A percentile compares a stretch with the other conserved stretches of the same genome.
Evolutionary conservation across 1,140 invertebrate genomes (phyloP).

Genomic region (Brachionus calyciflorus): DNA sequence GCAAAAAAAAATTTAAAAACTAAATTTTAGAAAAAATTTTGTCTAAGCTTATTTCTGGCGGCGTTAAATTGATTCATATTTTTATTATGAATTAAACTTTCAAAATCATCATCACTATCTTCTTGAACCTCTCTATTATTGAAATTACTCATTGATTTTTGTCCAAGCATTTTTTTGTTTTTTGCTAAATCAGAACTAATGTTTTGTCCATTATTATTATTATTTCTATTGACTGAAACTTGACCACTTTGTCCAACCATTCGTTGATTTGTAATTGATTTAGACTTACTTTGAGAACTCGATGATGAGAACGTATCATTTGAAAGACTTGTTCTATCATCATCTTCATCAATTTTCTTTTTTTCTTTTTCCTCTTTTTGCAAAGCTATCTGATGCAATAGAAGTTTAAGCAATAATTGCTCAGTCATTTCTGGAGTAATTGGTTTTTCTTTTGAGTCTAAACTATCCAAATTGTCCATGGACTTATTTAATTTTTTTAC

Average conservation of each 20-base stretch:
- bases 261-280: background rate
- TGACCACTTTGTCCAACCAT: background rate
- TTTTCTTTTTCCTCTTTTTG: conserved; percentile 6
- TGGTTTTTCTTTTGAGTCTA: background rate
- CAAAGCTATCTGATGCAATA: conserved; percentile 26
- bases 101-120: background rate
- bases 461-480: conserved; percentile 3
- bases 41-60: background rate
- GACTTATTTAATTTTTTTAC: conserved; percentile 36
- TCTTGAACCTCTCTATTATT: background rate
- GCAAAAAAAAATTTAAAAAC: background rate
- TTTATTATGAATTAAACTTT: conserved; percentile 4
- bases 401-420: conserved; percentile 27
- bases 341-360: background rate
- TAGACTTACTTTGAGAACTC: conserved; percentile 15
- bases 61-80: conserved; percentile 35
- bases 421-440: conserved; percentile 33
- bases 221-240: background rate
- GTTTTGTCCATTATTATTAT: background rate
- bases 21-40: conserved; percentile 8
- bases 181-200: background rate
- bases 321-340: conserved; percentile 17
- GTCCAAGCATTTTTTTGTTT: conserved; percentile 5
- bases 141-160: conserved; percentile 33
- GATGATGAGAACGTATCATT: conserved; percentile 10